These are phyloP conservation scores for Cebidichthys violaceus DNA, from an alignment of 2,113 vertebrate genomes.

Conservation along the genomic window DNA sequence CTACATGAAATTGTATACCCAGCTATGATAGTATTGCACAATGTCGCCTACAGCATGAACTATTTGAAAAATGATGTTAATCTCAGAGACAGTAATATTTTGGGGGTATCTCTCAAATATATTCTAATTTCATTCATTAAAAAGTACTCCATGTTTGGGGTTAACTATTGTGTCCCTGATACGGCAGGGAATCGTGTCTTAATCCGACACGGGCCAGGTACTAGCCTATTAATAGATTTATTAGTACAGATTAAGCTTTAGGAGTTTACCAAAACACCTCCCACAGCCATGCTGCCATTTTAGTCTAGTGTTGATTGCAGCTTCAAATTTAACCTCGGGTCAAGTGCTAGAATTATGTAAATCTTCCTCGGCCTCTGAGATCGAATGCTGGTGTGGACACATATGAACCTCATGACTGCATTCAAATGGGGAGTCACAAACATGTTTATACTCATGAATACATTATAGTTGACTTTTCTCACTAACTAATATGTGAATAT, in stretches of 20 bases:
- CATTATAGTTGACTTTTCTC: too few species aligned
- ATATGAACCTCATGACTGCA: neutral
- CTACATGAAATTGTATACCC: conserved; percentile 50
- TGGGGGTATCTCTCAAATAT: neutral
- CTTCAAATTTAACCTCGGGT: conserved; percentile 42
- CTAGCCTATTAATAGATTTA: conserved; percentile 71
- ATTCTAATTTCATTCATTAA: conserved; percentile 1
- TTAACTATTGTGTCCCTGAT: neutral
- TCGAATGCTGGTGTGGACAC: conserved; percentile 4
- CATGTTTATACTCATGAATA: neutral
- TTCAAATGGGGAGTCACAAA: neutral
- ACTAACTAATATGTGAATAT: neutral
- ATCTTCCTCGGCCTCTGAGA: conserved; percentile 31
- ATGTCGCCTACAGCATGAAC: conserved; percentile 18
- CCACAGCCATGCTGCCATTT: conserved; percentile 45
- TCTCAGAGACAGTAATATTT: neutral
- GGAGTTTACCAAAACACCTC: conserved; percentile 47
- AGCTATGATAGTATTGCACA: conserved; percentile 44
- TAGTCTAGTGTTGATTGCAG: conserved; percentile 46
- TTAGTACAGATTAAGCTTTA: conserved; percentile 70
- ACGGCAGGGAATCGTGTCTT: conserved; percentile 21
- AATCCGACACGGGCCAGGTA: conserved; percentile 50
- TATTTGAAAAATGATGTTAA: conserved; percentile 16
- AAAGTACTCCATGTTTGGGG: neutral
- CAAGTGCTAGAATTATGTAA: conserved; percentile 34